Percentiles rank a stretch among this genome's conserved stretches.
Evolutionary conservation across 1,140 invertebrate genomes (phyloP).

Genomic region (Lepidostoma basale): DNA sequence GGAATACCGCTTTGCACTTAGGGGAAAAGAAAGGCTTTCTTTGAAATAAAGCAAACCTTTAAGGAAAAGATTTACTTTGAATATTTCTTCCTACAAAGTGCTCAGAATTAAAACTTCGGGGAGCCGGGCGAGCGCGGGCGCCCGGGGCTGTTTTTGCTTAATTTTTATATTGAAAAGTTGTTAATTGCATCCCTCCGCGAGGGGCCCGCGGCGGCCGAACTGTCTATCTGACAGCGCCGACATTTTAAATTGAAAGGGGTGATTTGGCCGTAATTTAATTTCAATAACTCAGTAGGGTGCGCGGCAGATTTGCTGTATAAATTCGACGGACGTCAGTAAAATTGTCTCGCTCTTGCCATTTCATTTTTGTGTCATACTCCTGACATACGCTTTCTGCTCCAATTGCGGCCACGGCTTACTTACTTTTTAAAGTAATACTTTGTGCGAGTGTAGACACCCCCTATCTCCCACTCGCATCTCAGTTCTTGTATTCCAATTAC

Average conservation of each 20-base stretch:
- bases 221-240: background rate
- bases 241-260: conserved; percentile 45
- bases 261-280: conserved; percentile 45
- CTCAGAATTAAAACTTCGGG: conserved; percentile 28
- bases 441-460: too few species aligned
- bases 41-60: background rate
- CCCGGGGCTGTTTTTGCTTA: conserved; percentile 25
- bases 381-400: conserved; percentile 4
- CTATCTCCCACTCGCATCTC: too few species aligned
- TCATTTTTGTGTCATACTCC: too few species aligned
- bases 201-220: conserved; percentile 17
- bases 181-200: conserved; percentile 37
- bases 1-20: too few species aligned
- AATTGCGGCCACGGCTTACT: too few species aligned
- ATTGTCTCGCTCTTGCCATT: too few species aligned
- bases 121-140: background rate
- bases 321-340: background rate
- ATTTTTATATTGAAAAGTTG: conserved; percentile 45
- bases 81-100: conserved; percentile 25
- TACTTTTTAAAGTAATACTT: too few species aligned
- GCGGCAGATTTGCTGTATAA: conserved; percentile 2
- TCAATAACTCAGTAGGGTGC: conserved; percentile 33
- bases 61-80: conserved; percentile 7
- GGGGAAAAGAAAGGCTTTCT: too few species aligned
- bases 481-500: too few species aligned